Base-by-base conservation (phyloP, 2,797 vertebrate genomes). In the Sphenodon punctatus region DNA sequence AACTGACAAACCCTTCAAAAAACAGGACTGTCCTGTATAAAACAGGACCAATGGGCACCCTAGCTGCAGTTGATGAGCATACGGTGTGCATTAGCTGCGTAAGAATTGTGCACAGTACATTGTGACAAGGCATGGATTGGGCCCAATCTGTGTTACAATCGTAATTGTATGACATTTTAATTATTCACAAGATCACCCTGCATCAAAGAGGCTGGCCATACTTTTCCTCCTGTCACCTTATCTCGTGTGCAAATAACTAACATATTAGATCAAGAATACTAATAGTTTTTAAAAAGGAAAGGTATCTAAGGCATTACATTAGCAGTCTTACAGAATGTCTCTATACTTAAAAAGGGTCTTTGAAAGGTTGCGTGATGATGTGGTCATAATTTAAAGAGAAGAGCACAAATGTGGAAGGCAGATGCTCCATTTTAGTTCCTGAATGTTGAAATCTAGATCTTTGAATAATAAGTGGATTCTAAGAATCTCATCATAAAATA, bases 331-430 rank as follows among this genome's bases (percentile, higher is more conserved):
- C 19, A 55, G 59, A 12, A 13, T 67, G 48, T 15, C 14, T 45
- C 56, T 46, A 8, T 13, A 12, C 7, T 55, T 30, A 63, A n/a
- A 34, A 49, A 32, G 17, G 25, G 8, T 17, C 5, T 45, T 32
- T 0, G 0, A 25, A 55, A 22, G 46, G 7, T 42, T 49, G 75
- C 45, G 4, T 15, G 6, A 56, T 72, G 38, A 67, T 76, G 43
- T 23, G n/a, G 12, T 32, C 1, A 0, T 13, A 6, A 32, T 43
- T 0, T 1, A 17, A 11, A 25, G 38, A 64, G 15, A 45, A 42
- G 20, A n/a, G 41, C 3, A 0, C 0, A 5, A 53, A 5, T 2
- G 5, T 4, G 1, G 3, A 27, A 67, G 43, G 14, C 20, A 9
- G 0, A 1, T 15, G 4, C 55, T 55, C 14, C 0, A 13, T 0